These are phyloP conservation scores for Eupithecia dodoneata DNA, from an alignment of 2,888 invertebrate species.

Conservation along the genomic window DNA sequence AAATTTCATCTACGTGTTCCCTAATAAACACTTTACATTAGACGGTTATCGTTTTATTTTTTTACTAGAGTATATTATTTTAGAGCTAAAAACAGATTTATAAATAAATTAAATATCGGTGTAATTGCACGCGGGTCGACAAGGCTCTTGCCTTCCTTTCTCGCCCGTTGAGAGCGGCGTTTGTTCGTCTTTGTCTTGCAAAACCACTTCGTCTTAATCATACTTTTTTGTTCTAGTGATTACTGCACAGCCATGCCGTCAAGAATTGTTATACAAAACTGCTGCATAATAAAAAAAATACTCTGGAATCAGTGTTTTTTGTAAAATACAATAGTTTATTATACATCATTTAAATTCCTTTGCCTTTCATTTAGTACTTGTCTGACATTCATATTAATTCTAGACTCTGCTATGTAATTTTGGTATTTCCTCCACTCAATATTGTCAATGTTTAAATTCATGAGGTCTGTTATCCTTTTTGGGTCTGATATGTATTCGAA, in stretches of 20 bases:
- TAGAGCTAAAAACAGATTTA: too few species aligned
- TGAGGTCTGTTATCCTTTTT: constrained; percentile 47
- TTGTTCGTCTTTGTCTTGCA: too few species aligned
- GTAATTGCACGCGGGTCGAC: too few species aligned
- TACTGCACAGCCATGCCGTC: constrained; percentile 61
- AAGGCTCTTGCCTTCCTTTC: too few species aligned
- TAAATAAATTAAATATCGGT: too few species aligned
- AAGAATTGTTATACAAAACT: constrained; percentile 40
- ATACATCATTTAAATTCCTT: constrained; percentile 60
- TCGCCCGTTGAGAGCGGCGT: too few species aligned
- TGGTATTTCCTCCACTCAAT: constrained; percentile 82
- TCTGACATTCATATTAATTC: constrained; percentile 97
- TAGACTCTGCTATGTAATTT: constrained; percentile 87
- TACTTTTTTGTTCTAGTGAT: constrained; percentile 61
- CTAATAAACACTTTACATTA: too few species aligned
- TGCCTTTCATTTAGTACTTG: constrained; percentile 91
- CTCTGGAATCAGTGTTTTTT: background rate
- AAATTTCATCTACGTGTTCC: too few species aligned
- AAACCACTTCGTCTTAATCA: too few species aligned
- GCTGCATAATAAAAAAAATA: constrained; percentile 23
- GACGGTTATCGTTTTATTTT: too few species aligned
- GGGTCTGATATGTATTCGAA: constrained; percentile 60
- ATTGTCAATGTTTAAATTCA: constrained; percentile 58
- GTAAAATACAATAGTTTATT: constrained; percentile 26
- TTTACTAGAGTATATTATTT: too few species aligned